These are phyloP conservation scores for Danaus plexippus DNA, from an alignment of 1,140 invertebrate genomes.

Conservation along the genomic window DNA sequence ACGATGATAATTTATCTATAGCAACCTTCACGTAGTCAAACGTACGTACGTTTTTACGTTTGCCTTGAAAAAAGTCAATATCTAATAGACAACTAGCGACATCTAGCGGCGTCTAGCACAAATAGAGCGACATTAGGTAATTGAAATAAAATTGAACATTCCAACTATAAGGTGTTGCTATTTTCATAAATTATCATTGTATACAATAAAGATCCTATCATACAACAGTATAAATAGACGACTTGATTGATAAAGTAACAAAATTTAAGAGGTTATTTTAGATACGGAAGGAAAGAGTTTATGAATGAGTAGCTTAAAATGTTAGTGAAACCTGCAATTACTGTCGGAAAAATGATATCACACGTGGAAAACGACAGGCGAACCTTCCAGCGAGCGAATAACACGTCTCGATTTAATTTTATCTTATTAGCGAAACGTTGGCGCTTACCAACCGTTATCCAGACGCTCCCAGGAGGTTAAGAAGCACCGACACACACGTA, in stretches of 20 bases:
- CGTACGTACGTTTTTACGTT: slow-evolving; percentile 28
- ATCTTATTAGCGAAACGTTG: slow-evolving; percentile 34
- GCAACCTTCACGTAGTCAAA: slow-evolving; percentile 25
- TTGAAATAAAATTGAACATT: too few species aligned
- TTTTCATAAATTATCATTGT: too few species aligned
- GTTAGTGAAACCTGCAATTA: slow-evolving; percentile 8
- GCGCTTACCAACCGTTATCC: slow-evolving; percentile 44
- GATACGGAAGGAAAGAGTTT: not conserved
- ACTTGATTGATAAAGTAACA: slow-evolving; percentile 5
- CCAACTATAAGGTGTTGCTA: too few species aligned
- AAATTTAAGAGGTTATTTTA: slow-evolving; percentile 15
- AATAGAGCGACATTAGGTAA: too few species aligned
- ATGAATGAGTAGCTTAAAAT: slow-evolving; percentile 12
- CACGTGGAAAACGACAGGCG: slow-evolving; percentile 8
- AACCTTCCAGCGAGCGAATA: slow-evolving; percentile 14
- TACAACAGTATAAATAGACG: too few species aligned
- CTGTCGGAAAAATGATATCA: slow-evolving; percentile 7
- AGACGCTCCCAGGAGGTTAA: slow-evolving; percentile 34
- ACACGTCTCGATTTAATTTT: slow-evolving; percentile 52
- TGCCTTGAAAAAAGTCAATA: slow-evolving; percentile 38
- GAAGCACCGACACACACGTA: slow-evolving; percentile 37
- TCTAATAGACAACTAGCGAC: slow-evolving; percentile 34
- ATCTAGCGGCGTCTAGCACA: slow-evolving; percentile 25
- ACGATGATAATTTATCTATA: slow-evolving; percentile 20
- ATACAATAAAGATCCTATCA: too few species aligned